Base-by-base conservation (phyloP, 2,888 invertebrate species). In the Drosophila formosana region DNA sequence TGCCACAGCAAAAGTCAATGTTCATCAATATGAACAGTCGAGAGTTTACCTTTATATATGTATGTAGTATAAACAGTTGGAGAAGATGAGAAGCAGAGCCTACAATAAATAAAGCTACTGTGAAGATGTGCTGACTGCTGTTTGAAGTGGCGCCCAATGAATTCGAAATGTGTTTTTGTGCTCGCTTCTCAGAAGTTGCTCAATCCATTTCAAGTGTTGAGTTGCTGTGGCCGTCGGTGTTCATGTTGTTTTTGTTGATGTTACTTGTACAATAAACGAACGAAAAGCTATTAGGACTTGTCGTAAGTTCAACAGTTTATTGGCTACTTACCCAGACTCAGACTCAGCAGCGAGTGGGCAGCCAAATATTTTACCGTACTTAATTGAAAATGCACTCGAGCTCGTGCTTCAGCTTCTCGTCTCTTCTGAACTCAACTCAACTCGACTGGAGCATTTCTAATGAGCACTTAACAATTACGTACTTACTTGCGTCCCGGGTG, bases 381-480 rank as follows among this genome's bases (percentile, higher is more conserved):
- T 84, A 84, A 88, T 84, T 84, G 89, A 83, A 88, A 84, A 83
- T 84, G 78, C 78, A 83, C 83, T 86, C 67, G 68, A 76, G 77
- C 47, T 65, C 32, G 46, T 37, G 37, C 61, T 47, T 50, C 43
- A 50, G 34, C 46, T 37, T 4, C n/a, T 37, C 34, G 28, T 41
- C 57, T 50, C 43, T 41, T 37, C 62, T 57, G 64, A 26, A 37
- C 61, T 66, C 43, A 25, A 65, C 28, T 63, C 64, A 51, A 41
- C 50, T 62, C 58, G 72, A 61, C 50, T 82, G 34, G 51, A 82
- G 78, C 70, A 88, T 86, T 84, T 88, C 78, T 86, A 84, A 84
- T 84, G 88, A 88, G 88, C 81, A 86, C 83, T 84, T 78, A 82
- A 86, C 83, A 88, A 84, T 84, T 84, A 88, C 72, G 86, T 83